Conservation (phyloP, 2,888 invertebrate genomes). For the Zeuzera pyrina region DNA sequence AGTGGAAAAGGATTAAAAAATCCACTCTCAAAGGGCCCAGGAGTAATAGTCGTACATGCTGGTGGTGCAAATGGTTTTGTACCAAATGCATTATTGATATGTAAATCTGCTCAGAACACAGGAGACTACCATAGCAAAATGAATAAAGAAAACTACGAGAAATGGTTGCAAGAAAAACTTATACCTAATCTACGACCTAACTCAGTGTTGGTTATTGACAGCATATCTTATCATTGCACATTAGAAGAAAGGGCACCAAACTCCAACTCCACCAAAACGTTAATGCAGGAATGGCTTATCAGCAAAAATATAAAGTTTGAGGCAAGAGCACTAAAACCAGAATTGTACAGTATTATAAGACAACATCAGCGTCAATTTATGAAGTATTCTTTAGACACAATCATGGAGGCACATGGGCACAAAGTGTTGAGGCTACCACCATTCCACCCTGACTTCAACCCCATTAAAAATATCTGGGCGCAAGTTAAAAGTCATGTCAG, state of each 20-base stretch:
- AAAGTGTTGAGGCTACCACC: slow-evolving; percentile 6
- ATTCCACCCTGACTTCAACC: slow-evolving; percentile 7
- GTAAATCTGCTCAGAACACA: slow-evolving; percentile 2
- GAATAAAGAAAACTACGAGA: slow-evolving; percentile 6
- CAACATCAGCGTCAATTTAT: slow-evolving; percentile 2
- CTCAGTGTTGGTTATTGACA: slow-evolving; percentile 7
- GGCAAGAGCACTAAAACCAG: slow-evolving; percentile 5
- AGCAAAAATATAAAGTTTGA: slow-evolving; percentile 6
- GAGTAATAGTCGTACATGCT: slow-evolving; percentile 3
- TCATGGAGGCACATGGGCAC: slow-evolving; percentile 6
- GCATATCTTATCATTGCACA: slow-evolving; percentile 5
- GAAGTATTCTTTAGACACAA: slow-evolving; percentile 7
- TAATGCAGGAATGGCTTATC: slow-evolving; percentile 6
- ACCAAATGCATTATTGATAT: background rate
- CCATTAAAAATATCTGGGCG: slow-evolving; percentile 6
- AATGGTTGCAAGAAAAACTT: slow-evolving; percentile 6
- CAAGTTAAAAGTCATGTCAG: slow-evolving; percentile 4
- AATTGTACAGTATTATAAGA: slow-evolving; percentile 6
- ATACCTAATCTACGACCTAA: slow-evolving; percentile 8
- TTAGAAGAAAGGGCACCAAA: slow-evolving; percentile 5
- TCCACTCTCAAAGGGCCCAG: background rate
- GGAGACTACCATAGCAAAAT: slow-evolving; percentile 4
- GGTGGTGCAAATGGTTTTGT: background rate
- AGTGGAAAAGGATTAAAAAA: slow-evolving; percentile 1
- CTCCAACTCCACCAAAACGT: slow-evolving; percentile 4